Evolutionary conservation across 2,797 vertebrate genomes (phyloP).

Genomic region (Menidia menidia): DNA sequence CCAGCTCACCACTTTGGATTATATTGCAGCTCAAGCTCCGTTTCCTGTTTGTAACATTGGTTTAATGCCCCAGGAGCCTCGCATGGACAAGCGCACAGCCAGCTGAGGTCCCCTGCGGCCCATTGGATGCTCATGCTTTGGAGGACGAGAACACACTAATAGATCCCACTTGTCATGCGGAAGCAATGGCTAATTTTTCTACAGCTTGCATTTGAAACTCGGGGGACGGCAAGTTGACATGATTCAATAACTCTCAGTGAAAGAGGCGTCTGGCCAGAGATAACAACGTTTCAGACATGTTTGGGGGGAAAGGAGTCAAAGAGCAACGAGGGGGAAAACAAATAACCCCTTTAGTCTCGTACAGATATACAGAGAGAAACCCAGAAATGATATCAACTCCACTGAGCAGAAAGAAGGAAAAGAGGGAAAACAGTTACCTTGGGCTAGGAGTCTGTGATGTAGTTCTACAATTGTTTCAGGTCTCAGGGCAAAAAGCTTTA

Average conservation of each 20-base stretch:
- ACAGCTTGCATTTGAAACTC: conserved; percentile 80
- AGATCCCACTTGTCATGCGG: conserved; percentile 84
- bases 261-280: conserved; percentile 74
- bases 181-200: conserved; percentile 84
- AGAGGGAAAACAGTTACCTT: conserved; percentile 61
- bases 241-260: conserved; percentile 79
- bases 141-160: conserved; percentile 80
- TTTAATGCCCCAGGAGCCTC: conserved; percentile 70
- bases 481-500: conserved; percentile 55
- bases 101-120: conserved; percentile 68
- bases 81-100: conserved; percentile 66
- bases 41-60: conserved; percentile 60
- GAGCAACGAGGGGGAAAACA: conserved; percentile 76
- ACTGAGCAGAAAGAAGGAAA: conserved; percentile 64
- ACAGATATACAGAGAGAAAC: conserved; percentile 64
- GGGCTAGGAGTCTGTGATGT: conserved; percentile 56
- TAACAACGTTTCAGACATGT: conserved; percentile 77
- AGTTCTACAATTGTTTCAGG: conserved; percentile 51
- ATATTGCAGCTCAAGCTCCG: conserved; percentile 39
- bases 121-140: conserved; percentile 73
- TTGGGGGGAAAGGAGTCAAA: conserved; percentile 75
- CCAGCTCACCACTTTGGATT: conserved; percentile 55
- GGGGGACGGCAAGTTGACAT: conserved; percentile 74
- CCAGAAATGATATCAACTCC: conserved; percentile 66
- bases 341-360: conserved; percentile 73